phyloP scores from a whole-genome alignment of 1,140 invertebrate genomes.

The Panagrolaimus sp. region DNA sequence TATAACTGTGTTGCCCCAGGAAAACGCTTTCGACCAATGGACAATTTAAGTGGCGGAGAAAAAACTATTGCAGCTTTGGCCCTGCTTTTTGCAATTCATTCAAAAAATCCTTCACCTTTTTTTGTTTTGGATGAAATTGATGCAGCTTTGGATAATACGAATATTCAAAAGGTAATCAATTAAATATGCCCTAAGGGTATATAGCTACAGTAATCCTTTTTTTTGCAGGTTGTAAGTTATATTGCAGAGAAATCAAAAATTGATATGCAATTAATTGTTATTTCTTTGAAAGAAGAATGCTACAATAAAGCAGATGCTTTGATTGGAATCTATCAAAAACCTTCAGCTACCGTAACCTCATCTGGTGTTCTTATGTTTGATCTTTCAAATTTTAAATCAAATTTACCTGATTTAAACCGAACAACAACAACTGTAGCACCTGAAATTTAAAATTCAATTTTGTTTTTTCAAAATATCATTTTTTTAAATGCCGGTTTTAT shows the following conservation, averaged over 20 bases:
- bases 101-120: slow-evolving; percentile 62
- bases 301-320: slow-evolving; percentile 95
- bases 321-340: slow-evolving; percentile 90
- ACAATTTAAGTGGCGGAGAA: slow-evolving; percentile 11
- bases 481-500: too few relatives aligned
- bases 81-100: not conserved
- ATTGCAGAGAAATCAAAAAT: slow-evolving; percentile 64
- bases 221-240: slow-evolving; percentile 65
- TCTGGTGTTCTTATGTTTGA: slow-evolving; percentile 45
- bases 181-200: not conserved
- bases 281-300: slow-evolving; percentile 99
- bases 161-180: not conserved
- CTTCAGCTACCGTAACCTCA: slow-evolving; percentile 30
- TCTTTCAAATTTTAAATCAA: slow-evolving; percentile 27
- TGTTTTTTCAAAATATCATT: too few relatives aligned
- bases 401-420: not conserved
- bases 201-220: slow-evolving; percentile 9
- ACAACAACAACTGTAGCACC: too few relatives aligned
- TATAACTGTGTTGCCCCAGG: not conserved
- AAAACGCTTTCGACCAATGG: not conserved
- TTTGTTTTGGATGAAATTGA: slow-evolving; percentile 9
- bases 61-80: not conserved
- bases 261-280: slow-evolving; percentile 90
- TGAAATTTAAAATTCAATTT: too few relatives aligned
- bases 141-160: not conserved